phyloP scores from a whole-genome alignment of 2,888 invertebrate species.

The Chrysina gloriosa region DNA sequence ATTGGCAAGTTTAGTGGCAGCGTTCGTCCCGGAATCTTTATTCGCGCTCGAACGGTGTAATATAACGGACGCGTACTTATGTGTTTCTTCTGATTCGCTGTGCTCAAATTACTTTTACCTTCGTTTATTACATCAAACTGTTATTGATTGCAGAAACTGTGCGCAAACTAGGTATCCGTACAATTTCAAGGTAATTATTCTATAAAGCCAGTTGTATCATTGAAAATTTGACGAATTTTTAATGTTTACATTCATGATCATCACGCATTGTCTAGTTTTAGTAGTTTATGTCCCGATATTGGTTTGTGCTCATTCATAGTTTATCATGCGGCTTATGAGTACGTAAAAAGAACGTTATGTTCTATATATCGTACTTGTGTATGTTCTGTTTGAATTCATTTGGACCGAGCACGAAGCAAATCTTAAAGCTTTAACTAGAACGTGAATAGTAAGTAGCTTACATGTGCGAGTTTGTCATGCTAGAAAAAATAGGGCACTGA shows the following conservation, averaged over 20 bases:
- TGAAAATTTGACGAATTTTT: not conserved
- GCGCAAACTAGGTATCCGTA: slow-evolving; percentile 18
- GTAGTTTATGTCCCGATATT: not conserved
- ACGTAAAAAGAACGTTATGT: slow-evolving; percentile 13
- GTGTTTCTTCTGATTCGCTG: slow-evolving; percentile 48
- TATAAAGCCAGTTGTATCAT: slow-evolving; percentile 22
- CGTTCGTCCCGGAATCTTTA: slow-evolving; percentile 44
- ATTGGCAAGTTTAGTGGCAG: slow-evolving; percentile 25
- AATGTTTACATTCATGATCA: slow-evolving; percentile 6
- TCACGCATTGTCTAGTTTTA: slow-evolving; percentile 1
- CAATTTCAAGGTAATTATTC: slow-evolving; percentile 50
- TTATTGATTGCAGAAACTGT: slow-evolving; percentile 5
- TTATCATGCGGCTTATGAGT: slow-evolving; percentile 9
- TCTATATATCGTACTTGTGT: slow-evolving; percentile 26
- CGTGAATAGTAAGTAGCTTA: not conserved
- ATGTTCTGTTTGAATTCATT: not conserved
- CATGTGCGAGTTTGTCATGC: slow-evolving; percentile 16
- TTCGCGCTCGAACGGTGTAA: slow-evolving; percentile 55
- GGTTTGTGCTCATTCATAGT: slow-evolving; percentile 10
- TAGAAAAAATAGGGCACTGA: slow-evolving; percentile 59
- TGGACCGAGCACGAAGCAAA: slow-evolving; percentile 9
- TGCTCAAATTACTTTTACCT: slow-evolving; percentile 58
- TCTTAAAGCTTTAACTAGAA: slow-evolving; percentile 5
- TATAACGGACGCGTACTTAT: slow-evolving; percentile 54
- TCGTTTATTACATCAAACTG: slow-evolving; percentile 47